Conservation (phyloP, 2,113 vertebrate genomes). For the Dipodomys spectabilis region DNA sequence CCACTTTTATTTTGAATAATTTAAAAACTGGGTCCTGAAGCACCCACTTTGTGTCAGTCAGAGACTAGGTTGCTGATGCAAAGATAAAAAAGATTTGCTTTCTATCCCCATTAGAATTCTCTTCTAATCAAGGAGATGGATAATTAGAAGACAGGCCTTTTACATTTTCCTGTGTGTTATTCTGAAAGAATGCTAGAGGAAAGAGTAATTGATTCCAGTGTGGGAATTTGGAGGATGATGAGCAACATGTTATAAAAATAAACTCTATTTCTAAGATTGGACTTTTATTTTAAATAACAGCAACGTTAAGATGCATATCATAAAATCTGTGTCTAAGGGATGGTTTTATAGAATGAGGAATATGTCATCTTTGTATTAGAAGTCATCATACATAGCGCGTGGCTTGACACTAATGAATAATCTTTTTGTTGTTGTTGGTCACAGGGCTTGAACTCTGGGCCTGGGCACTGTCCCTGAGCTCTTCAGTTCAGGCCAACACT, state of each 20-base stretch:
- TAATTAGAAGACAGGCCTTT: not conserved
- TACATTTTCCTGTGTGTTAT: not conserved
- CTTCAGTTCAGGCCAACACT: too few species aligned
- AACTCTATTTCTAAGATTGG: not conserved
- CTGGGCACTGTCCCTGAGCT: too few species aligned
- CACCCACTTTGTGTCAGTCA: not conserved
- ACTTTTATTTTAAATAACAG: not conserved
- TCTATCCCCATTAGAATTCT: not conserved
- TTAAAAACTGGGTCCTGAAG: not conserved
- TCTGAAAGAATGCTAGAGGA: not conserved
- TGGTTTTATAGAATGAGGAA: conserved; percentile 4
- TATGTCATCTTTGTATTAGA: not conserved
- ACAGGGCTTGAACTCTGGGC: too few species aligned
- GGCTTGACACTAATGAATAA: not conserved
- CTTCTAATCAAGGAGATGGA: not conserved
- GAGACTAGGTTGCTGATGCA: not conserved
- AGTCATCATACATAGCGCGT: not conserved
- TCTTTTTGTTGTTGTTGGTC: not conserved
- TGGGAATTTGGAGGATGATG: not conserved
- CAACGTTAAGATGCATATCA: not conserved
- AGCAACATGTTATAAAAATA: not conserved
- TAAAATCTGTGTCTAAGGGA: not conserved
- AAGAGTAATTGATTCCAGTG: not conserved
- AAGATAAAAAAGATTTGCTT: not conserved
- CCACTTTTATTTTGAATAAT: conserved; percentile 4